Evolutionary conservation across 2,113 vertebrate species (phyloP).

Genomic region (Oreochromis tanganicae): DNA sequence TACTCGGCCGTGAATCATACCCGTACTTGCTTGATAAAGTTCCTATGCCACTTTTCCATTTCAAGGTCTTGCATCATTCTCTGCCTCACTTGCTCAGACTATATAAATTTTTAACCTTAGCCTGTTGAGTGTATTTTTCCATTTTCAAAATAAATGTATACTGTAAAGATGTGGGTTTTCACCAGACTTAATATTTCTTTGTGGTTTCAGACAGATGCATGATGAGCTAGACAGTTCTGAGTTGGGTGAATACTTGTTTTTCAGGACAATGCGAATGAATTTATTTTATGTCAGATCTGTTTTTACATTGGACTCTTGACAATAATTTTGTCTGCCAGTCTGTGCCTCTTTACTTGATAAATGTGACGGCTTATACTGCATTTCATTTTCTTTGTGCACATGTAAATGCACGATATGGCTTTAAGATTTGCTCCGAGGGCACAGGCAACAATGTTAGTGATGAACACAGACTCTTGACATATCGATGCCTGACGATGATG

Average conservation of each 20-base stretch:
- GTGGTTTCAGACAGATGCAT: not conserved
- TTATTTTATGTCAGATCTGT: not conserved
- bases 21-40: not conserved
- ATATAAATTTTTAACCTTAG: not conserved
- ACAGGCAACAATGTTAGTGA: not conserved
- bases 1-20: not conserved
- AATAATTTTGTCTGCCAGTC: not conserved
- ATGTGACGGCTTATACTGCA: not conserved
- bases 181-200: not conserved
- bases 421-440: not conserved
- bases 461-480: not conserved
- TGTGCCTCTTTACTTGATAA: not conserved
- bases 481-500: not conserved
- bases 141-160: not conserved
- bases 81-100: not conserved
- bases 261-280: not conserved
- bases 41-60: not conserved
- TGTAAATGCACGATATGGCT: not conserved
- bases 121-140: not conserved
- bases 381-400: not conserved
- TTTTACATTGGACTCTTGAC: not conserved
- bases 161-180: not conserved
- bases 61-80: conserved; percentile 30
- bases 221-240: not conserved
- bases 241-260: not conserved